phyloP scores from a whole-genome alignment of 2,797 vertebrate species.

The Amblyraja radiata region DNA sequence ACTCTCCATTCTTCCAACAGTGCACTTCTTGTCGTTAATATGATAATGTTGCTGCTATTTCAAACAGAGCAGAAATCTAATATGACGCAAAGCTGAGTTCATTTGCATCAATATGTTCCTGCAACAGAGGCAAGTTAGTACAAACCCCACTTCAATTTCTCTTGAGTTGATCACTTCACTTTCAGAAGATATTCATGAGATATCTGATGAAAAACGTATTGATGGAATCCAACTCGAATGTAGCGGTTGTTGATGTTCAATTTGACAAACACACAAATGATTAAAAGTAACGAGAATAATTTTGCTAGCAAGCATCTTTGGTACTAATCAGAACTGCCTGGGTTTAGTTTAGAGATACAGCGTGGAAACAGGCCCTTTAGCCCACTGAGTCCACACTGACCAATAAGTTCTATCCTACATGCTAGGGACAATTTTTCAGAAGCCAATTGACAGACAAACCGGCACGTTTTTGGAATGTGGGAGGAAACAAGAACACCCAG shows the following conservation, averaged over 20 bases:
- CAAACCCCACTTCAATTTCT: neutral
- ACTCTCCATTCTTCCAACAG: neutral
- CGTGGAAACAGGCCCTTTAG: too few relatives aligned
- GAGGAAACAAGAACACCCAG: too few relatives aligned
- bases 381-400: too few relatives aligned
- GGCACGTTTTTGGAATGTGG: too few relatives aligned
- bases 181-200: slow-evolving; percentile 1
- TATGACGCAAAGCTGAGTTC: neutral
- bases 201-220: neutral
- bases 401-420: too few relatives aligned
- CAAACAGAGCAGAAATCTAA: neutral
- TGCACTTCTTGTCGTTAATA: neutral
- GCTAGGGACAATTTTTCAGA: too few relatives aligned
- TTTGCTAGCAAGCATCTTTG: neutral
- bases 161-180: neutral
- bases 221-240: neutral
- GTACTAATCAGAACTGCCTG: neutral
- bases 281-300: neutral
- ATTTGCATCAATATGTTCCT: slow-evolving; percentile 11
- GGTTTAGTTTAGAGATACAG: neutral
- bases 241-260: neutral
- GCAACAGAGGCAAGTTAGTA: neutral
- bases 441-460: too few relatives aligned
- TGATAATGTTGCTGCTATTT: neutral
- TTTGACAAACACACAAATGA: neutral